Evolutionary conservation across 1,140 invertebrate genomes (phyloP).

Genomic region (Drosophila persimilis): DNA sequence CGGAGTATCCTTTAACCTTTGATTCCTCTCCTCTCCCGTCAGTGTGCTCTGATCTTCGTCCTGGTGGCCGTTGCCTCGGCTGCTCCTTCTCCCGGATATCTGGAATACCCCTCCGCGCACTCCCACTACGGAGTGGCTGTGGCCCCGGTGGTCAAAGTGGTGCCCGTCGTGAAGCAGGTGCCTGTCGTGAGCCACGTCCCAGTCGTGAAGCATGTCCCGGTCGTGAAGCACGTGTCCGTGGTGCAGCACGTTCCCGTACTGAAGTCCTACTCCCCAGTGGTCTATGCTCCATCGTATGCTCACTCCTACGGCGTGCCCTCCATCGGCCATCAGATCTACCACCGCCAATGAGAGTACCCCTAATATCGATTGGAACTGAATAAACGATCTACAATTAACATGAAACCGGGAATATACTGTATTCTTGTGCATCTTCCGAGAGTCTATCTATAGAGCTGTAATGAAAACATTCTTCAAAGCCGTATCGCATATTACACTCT

Average conservation of each 20-base stretch:
- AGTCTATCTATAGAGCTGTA: too few relatives aligned
- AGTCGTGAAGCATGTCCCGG: conserved; percentile 25
- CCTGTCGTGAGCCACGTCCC: conserved; percentile 31
- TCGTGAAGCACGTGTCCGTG: conserved; percentile 19
- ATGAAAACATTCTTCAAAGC: too few relatives aligned
- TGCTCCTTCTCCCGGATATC: conserved; percentile 9
- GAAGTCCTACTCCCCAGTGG: conserved; percentile 29
- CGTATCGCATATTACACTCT: not conserved
- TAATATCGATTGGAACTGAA: not conserved
- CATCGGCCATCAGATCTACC: conserved; percentile 44
- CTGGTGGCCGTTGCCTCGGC: conserved; percentile 8
- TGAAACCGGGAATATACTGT: not conserved
- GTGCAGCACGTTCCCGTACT: conserved; percentile 29
- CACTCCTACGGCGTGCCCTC: not conserved
- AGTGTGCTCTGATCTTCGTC: conserved; percentile 27
- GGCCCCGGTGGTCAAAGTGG: conserved; percentile 29
- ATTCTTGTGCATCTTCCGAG: not conserved
- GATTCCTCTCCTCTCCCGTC: not conserved
- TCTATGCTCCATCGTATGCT: conserved; percentile 18
- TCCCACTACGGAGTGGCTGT: conserved; percentile 10
- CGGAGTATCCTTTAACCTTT: not conserved
- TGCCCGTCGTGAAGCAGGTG: conserved; percentile 29
- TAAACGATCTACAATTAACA: not conserved
- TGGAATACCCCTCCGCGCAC: not conserved
- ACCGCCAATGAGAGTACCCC: not conserved